phyloP scores from a whole-genome alignment of 2,888 invertebrate species.

The Microchrysa polita region DNA sequence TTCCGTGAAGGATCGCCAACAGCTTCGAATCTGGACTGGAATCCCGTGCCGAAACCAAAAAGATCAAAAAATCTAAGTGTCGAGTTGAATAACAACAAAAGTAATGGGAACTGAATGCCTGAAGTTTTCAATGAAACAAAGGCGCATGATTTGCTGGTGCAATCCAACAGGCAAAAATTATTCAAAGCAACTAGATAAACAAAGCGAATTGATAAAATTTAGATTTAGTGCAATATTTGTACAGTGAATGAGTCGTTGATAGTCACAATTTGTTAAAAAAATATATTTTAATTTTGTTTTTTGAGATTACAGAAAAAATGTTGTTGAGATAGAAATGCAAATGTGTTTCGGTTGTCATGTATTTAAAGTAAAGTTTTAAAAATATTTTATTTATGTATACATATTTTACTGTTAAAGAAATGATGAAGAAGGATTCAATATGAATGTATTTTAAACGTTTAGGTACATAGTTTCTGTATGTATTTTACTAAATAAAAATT shows the following conservation, averaged over 20 bases:
- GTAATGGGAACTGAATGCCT: slow-evolving; percentile 7
- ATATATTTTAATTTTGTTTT: neutral
- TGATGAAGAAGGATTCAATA: neutral
- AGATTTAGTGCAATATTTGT: slow-evolving; percentile 39
- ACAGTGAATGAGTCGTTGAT: slow-evolving; percentile 20
- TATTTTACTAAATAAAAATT: neutral
- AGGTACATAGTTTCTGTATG: neutral
- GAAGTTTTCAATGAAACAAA: neutral
- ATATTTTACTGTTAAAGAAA: neutral
- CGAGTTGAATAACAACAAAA: slow-evolving; percentile 44
- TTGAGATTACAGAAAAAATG: neutral
- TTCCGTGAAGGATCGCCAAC: slow-evolving; percentile 62
- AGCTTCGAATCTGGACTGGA: slow-evolving; percentile 63
- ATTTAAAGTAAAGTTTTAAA: slow-evolving; percentile 19
- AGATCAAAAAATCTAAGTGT: slow-evolving; percentile 57
- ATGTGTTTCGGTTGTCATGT: slow-evolving; percentile 5
- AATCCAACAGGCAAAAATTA: neutral
- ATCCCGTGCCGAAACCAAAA: slow-evolving; percentile 63
- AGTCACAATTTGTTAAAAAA: slow-evolving; percentile 8
- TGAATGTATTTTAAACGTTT: neutral
- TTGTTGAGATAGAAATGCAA: slow-evolving; percentile 11
- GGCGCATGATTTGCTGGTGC: no score
- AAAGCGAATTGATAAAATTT: neutral
- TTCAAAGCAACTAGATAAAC: neutral
- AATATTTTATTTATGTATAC: slow-evolving; percentile 23